Evolutionary conservation across 2,888 invertebrate genomes (phyloP).

Genomic region (Meghimatium bilineatum): DNA sequence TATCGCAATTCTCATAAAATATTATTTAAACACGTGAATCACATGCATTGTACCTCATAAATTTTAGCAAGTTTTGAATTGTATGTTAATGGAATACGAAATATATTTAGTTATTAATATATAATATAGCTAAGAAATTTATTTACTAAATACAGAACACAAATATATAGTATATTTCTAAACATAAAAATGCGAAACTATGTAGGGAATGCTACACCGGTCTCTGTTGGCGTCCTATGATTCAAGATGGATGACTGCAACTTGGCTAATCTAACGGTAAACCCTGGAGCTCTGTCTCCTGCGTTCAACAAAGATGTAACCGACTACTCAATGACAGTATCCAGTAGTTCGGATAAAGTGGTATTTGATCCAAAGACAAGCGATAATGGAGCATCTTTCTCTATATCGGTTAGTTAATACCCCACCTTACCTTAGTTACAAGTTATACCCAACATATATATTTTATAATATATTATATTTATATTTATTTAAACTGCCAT

Average conservation of each 20-base stretch:
- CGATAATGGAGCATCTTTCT: slow-evolving; percentile 74
- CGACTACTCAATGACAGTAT: slow-evolving; percentile 72
- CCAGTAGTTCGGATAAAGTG: slow-evolving; percentile 70
- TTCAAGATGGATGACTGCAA: slow-evolving; percentile 77
- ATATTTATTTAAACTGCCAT: too few species aligned
- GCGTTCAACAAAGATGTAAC: slow-evolving; percentile 68
- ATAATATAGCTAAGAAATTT: background rate
- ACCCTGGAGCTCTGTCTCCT: slow-evolving; percentile 74
- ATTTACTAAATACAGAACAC: background rate
- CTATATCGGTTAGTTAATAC: slow-evolving; percentile 64
- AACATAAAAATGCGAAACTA: background rate
- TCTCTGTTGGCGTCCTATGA: slow-evolving; percentile 67
- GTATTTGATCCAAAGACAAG: slow-evolving; percentile 71
- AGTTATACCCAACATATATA: too few species aligned
- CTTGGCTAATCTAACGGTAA: slow-evolving; percentile 72
- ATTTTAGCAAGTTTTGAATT: background rate
- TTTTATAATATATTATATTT: too few species aligned
- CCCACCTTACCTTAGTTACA: too few species aligned
- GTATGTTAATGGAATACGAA: background rate
- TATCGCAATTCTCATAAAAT: background rate
- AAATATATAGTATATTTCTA: too few species aligned
- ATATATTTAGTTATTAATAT: background rate
- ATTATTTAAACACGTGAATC: background rate
- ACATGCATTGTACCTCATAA: too few species aligned
- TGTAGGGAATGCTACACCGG: background rate